Conservation (phyloP, 64 coral and sea anemone genomes). For the Actinia equina region DNA sequence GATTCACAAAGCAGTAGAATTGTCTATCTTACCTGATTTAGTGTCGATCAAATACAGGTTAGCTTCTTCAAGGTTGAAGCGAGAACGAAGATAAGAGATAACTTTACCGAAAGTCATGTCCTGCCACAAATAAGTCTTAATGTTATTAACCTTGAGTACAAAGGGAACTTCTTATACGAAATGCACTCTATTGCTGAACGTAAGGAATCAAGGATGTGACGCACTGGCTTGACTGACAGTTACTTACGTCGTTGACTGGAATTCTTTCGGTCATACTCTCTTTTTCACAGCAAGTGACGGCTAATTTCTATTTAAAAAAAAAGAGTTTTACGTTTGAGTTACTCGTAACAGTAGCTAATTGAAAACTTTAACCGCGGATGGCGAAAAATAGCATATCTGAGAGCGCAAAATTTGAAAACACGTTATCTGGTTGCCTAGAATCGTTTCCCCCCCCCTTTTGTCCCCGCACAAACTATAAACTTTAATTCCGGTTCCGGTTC, state of each 20-base stretch:
- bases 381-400: no score
- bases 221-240: no score
- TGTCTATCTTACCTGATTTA: conserved; percentile 67
- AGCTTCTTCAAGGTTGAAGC: conserved; percentile 31
- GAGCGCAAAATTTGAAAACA: no score
- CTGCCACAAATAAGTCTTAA: conserved; percentile 26
- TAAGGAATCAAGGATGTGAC: background rate
- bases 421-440: no score
- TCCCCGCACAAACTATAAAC: no score
- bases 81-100: conserved; percentile 60
- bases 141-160: background rate
- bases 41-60: conserved; percentile 82
- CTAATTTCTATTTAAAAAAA: conserved; percentile 46
- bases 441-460: no score
- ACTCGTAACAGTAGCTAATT: background rate
- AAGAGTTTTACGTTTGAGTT: background rate
- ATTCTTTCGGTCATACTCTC: conserved; percentile 48
- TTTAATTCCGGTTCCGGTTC: no score
- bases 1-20: no score
- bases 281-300: conserved; percentile 46
- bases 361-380: no score
- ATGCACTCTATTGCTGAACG: no score
- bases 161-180: no score
- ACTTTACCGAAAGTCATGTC: conserved; percentile 97
- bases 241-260: conserved; percentile 33